A percentile compares a stretch with the other conserved stretches of the same genome.
These are phyloP conservation scores for Brachypterus glaber DNA, from an alignment of 2,888 invertebrate species.

Conservation along the genomic window DNA sequence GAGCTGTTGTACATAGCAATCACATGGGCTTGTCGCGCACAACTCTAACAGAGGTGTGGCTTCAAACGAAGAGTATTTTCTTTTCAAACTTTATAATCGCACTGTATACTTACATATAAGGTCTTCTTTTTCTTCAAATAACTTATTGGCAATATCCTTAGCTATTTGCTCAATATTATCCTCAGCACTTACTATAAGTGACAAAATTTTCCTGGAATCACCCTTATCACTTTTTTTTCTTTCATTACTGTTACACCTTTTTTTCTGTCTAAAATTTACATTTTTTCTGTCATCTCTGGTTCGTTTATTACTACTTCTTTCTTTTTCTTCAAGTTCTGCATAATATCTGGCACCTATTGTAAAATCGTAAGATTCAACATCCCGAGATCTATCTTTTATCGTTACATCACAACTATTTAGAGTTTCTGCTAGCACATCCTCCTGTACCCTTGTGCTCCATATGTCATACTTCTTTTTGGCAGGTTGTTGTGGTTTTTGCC, in stretches of 20 bases:
- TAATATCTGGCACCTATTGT: conserved; percentile 41
- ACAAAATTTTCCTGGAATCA: conserved; percentile 48
- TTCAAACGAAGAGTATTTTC: too few species aligned
- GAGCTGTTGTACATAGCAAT: too few species aligned
- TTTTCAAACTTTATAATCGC: conserved; percentile 12
- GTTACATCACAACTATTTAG: conserved; percentile 70
- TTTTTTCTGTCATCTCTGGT: conserved; percentile 50
- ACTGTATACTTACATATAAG: conserved; percentile 52
- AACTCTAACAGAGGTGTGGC: too few species aligned
- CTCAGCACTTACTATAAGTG: conserved; percentile 44
- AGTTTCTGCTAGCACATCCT: conserved; percentile 69
- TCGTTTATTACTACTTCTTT: conserved; percentile 45
- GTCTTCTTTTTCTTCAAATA: conserved; percentile 63
- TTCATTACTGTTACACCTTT: conserved; percentile 29
- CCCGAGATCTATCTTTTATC: conserved; percentile 53
- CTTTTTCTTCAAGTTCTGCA: conserved; percentile 38
- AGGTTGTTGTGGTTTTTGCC: conserved; percentile 27
- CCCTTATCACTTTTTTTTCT: conserved; percentile 45
- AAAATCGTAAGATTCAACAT: conserved; percentile 71
- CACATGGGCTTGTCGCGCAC: too few species aligned
- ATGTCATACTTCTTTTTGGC: conserved; percentile 66
- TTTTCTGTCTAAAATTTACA: conserved; percentile 48
- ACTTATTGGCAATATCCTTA: conserved; percentile 61
- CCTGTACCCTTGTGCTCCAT: conserved; percentile 64
- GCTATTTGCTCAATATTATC: conserved; percentile 53